A percentile compares a stretch with the other conserved stretches of the same genome.
phyloP scores from a whole-genome alignment of 2,797 vertebrate genomes.

The Tapera naevia region DNA sequence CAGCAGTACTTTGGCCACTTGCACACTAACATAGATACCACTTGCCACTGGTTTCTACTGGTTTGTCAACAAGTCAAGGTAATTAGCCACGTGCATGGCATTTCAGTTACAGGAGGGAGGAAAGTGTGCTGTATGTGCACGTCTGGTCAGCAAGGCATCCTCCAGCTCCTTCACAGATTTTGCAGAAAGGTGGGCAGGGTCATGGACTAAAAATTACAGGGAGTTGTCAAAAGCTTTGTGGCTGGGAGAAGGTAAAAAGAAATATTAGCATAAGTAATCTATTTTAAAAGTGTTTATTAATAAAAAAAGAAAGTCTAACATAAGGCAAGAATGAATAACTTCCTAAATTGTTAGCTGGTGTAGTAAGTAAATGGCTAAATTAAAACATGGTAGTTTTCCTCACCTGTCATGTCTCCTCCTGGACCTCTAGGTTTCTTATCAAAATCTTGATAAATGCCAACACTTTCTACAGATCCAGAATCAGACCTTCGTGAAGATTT shows the following conservation, averaged over 20 bases:
- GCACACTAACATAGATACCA: background rate
- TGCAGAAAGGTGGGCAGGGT: background rate
- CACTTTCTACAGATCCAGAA: constrained; percentile 64
- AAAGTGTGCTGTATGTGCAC: accelerated
- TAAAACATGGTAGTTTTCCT: background rate
- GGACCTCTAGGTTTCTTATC: constrained; percentile 70
- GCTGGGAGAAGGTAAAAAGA: background rate
- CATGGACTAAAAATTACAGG: background rate
- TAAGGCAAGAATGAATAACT: background rate
- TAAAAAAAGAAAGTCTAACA: background rate
- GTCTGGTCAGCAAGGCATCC: background rate
- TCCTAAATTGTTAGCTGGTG: background rate
- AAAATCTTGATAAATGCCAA: constrained; percentile 91
- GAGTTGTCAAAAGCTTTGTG: background rate
- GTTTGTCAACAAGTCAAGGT: background rate
- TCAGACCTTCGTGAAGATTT: constrained; percentile 83
- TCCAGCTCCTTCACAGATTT: background rate
- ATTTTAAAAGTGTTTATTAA: background rate
- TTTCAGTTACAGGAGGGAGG: background rate
- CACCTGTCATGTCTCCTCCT: constrained; percentile 69
- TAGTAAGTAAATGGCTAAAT: background rate
- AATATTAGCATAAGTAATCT: accelerated
- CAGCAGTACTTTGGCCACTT: background rate
- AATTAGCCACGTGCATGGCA: background rate
- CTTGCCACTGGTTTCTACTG: background rate